Evolutionary conservation across 37 sponge, comb jelly and placozoan species (phyloP).

Genomic region (Aphrocallistes beatrix): DNA sequence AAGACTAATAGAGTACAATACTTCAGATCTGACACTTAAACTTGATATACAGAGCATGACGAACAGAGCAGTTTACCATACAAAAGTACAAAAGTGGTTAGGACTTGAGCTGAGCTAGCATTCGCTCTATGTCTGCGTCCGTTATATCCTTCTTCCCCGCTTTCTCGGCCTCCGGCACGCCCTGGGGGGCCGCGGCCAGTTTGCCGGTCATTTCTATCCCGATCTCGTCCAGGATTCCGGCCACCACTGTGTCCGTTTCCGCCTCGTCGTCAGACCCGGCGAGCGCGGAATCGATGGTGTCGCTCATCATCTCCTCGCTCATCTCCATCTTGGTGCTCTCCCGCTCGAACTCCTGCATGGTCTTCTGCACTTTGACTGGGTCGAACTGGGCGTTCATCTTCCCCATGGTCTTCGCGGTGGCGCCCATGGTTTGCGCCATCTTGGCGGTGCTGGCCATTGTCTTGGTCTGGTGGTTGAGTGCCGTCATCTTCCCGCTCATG

Average conservation of each 20-base stretch:
- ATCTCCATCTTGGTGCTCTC: conserved; percentile 95
- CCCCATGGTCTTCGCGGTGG: conserved; percentile 75
- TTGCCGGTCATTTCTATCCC: conserved; percentile 86
- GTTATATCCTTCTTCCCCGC: neutral
- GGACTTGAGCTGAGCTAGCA: neutral
- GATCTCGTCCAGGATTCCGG: conserved; percentile 93
- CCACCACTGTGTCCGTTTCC: conserved; percentile 75
- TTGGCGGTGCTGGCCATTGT: conserved; percentile 47
- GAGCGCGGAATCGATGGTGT: conserved; percentile 75
- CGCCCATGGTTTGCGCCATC: conserved; percentile 71
- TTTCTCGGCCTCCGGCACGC: neutral
- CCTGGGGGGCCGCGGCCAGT: neutral
- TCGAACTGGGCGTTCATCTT: conserved; percentile 75
- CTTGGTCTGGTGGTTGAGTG: conserved; percentile 76
- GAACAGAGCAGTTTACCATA: too few species aligned
- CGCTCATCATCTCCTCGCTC: conserved; percentile 92
- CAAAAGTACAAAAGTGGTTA: too few species aligned
- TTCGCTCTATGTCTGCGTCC: neutral
- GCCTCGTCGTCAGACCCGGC: conserved; percentile 92
- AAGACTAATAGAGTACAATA: too few species aligned
- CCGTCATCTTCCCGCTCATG: conserved; percentile 64
- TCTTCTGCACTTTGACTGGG: conserved; percentile 67
- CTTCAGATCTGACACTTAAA: too few species aligned
- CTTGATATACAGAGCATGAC: too few species aligned
- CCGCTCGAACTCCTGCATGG: conserved; percentile 78